Base-by-base conservation (phyloP, 2,888 invertebrate species). In the Meandrusa payeni region DNA sequence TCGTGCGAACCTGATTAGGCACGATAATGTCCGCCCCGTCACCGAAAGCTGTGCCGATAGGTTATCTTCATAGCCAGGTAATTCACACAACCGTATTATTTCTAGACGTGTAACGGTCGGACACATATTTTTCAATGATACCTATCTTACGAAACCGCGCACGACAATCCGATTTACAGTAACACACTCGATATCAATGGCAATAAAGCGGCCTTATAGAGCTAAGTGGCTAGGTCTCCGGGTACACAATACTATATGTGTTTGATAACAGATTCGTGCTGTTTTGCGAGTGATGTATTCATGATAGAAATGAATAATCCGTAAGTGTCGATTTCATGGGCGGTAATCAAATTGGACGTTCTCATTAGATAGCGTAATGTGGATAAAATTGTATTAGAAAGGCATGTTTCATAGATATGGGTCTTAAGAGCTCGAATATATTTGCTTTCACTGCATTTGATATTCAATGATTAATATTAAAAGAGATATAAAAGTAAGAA, bases 1-100 rank as follows among this genome's bases (percentile, higher is more conserved):
- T 82, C 86, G 83, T 87, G 85, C 85, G 85, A 85, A 85, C 81
- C 81, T 79, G 86, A 87, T 86, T 85, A 81, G 85, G 79, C 76
- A 81, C 82, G 85, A 86, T 83, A 82, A 70, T 76, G 75, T 74
- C 67, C 64, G 73, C 71, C 74, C 69, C 75, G 67, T 77, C 78
- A 75, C 71, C 66, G 61, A 65, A 70, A 59, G 62, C 59, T 54
- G 66, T 66, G 71, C 65, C 79, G 76, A 80, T 79, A 83, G 85
- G 81, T 85, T 85, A 82, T 83, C 83, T 66, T 63, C 56, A 60
- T 20, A 20, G 22, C 10, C 31, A 24, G 43, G 29, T 67, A 69
- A 64, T 66, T 71, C 71, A 72, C 71, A 74, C 78, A 75, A 76
- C 73, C 75, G 70, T 73, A 75, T 76, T 69, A 74, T 69, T 71